Evolutionary conservation across 1,140 invertebrate genomes (phyloP).

Genomic region (Paramacrobiotus metropolitanus): DNA sequence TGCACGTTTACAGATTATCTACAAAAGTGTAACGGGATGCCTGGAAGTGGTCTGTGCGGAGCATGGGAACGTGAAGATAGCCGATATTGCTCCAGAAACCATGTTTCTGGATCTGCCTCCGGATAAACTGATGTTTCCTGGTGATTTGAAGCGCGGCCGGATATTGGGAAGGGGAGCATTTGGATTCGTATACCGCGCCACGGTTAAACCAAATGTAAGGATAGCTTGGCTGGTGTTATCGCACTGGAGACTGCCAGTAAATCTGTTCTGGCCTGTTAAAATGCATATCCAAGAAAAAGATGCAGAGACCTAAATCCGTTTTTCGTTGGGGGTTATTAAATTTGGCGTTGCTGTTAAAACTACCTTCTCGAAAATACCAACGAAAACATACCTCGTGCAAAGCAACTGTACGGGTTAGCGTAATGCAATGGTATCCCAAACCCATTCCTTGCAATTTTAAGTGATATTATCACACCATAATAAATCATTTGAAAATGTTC

Average conservation of each 20-base stretch:
- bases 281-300: too few relatives aligned
- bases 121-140: constrained; percentile 45
- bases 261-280: neutral
- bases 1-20: too few relatives aligned
- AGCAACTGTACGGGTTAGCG: too few relatives aligned
- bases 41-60: neutral
- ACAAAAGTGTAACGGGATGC: neutral
- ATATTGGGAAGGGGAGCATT: constrained; percentile 84
- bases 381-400: too few relatives aligned
- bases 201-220: constrained; percentile 33
- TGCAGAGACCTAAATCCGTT: too few relatives aligned
- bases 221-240: neutral
- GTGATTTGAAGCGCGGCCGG: constrained; percentile 48
- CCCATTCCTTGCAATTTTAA: too few relatives aligned
- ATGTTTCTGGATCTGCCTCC: constrained; percentile 60
- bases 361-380: too few relatives aligned
- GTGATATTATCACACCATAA: too few relatives aligned
- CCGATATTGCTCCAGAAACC: constrained; percentile 3
- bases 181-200: constrained; percentile 76
- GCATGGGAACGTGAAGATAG: neutral
- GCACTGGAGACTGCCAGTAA: neutral
- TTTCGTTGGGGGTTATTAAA: too few relatives aligned
- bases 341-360: too few relatives aligned
- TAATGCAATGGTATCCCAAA: too few relatives aligned
- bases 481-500: too few relatives aligned